Evolutionary conservation across 2,888 invertebrate species (phyloP).

Genomic region (Exephanes ischioxanthus): DNA sequence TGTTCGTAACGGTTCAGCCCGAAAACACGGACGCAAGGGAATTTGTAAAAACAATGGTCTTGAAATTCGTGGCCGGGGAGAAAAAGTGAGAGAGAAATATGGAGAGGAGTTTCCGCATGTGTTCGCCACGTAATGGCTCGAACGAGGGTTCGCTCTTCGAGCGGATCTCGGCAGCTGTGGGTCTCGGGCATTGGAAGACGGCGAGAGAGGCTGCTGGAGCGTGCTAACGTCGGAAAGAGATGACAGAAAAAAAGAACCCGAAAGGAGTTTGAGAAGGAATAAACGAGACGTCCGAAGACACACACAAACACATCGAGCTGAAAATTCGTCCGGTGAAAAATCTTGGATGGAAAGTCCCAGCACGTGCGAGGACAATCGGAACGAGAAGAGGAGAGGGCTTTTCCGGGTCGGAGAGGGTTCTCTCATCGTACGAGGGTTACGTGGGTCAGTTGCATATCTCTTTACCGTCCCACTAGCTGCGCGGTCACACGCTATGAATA

Average conservation of each 20-base stretch:
- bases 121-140: slow-evolving; percentile 54
- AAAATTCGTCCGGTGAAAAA: slow-evolving; percentile 48
- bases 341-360: slow-evolving; percentile 42
- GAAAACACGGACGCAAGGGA: slow-evolving; percentile 56
- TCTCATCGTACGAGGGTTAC: slow-evolving; percentile 41
- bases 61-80: slow-evolving; percentile 44
- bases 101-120: slow-evolving; percentile 46
- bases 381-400: slow-evolving; percentile 27
- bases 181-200: slow-evolving; percentile 21
- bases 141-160: slow-evolving; percentile 37
- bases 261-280: slow-evolving; percentile 5
- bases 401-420: slow-evolving; percentile 42
- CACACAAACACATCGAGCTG: slow-evolving; percentile 12
- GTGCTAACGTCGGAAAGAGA: slow-evolving; percentile 14
- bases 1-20: slow-evolving; percentile 35
- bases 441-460: slow-evolving; percentile 65
- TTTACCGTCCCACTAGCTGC: slow-evolving; percentile 45
- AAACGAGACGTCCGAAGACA: slow-evolving; percentile 21
- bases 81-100: background rate
- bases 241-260: slow-evolving; percentile 1
- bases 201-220: slow-evolving; percentile 13
- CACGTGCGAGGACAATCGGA: slow-evolving; percentile 52
- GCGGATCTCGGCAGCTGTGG: slow-evolving; percentile 59
- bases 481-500: slow-evolving; percentile 55
- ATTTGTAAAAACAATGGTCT: slow-evolving; percentile 65